Evolutionary conservation across 1,140 invertebrate genomes (phyloP), one percentile per base, ranked within the genome.

Genomic region (Atta cephalotes): DNA sequence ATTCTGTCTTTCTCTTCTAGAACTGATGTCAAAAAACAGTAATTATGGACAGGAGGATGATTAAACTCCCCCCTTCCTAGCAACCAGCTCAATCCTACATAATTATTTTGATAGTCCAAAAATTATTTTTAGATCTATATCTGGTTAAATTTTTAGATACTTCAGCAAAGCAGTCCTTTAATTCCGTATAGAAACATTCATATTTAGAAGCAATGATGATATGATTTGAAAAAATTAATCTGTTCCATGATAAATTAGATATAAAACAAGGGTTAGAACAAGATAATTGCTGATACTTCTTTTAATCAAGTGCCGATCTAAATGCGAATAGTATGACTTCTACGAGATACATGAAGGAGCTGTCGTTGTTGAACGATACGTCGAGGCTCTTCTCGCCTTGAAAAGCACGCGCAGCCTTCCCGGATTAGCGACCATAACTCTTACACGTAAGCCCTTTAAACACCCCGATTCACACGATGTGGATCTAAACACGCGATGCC

Each of bases 341-440:
- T 53, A 58, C 21, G 62, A 63, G 58, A 87, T 87, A 12, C 84
- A 35, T 56, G 53, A 80, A 82, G 80, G 60, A 70, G 74, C 25
- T 87, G 88, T 87, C 86, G 88, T 86, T 84, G 82, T 76, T 76
- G 86, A 80, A 70, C 85, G 85, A 91, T 89, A 92, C 85, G 90
- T 92, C 89, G 89, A 70, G 89, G 77, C 77, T 66, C 63, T 65
- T 66, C 58, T 66, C 66, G 53, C 63, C 76, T 31, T 63, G 79
- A 45, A 39, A 70, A n/a, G 81, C 91, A 58, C 88, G 66, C 88
- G 21, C 77, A 85, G 81, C 87, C 74, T 91, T 90, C 91, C 88
- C 87, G 89, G 92, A 92, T 92, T 92, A 92, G 91, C 91, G 86
- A 72, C 91, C 89, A 89, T 92, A 92, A 92, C 80, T 92, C 91